Base-by-base conservation (phyloP, 2,797 vertebrate species). In the Molossus alvarezi region DNA sequence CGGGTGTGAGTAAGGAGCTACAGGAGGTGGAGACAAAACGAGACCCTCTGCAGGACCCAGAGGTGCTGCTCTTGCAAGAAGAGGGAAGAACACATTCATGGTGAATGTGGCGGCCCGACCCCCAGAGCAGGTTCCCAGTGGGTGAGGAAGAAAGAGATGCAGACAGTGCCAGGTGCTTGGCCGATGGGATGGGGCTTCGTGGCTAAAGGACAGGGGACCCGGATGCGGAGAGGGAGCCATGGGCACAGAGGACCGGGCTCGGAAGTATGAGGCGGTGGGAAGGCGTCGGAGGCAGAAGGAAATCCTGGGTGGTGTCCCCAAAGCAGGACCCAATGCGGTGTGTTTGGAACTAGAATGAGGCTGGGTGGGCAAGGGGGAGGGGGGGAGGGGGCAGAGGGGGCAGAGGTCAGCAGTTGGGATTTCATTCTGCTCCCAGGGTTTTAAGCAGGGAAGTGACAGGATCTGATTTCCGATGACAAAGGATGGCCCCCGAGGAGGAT, bases 391-490 rank as follows among this genome's bases (percentile, higher is more conserved):
- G n/a, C 5, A 75, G 55, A 48, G 82, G 10, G 55, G 18, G 9
- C 77, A 80, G 85, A 90, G 27, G 69, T 29, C 69, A 57, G 86
- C 55, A 87, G n/a, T 27, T 71, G 33, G 48, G 18, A 67, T 67
- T 69, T 86, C 75, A 51, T 82, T 60, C 92, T n/a, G 57, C 58
- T 27, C 57, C 9, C 1, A 18, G 18, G 41, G 17, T 48, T 82
- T 45, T 48, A 71, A 64, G 10, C 15, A 80, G 53, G 33, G 33
- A 64, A 72, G 79, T 1, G 17, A 25, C 10, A 9, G 10, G 6
- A 62, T 85, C 58, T 87, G 65, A 53, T 72, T 96, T 92, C 69
- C 76, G 86, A 75, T 55, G 48, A 15, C 48, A 93, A 86, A 96
- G 82, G 57, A 23, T 21, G 29, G 27, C 57, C 76, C 57, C 58